phyloP scores from a whole-genome alignment of 2,888 invertebrate species.

The Drosophila koepferae region DNA sequence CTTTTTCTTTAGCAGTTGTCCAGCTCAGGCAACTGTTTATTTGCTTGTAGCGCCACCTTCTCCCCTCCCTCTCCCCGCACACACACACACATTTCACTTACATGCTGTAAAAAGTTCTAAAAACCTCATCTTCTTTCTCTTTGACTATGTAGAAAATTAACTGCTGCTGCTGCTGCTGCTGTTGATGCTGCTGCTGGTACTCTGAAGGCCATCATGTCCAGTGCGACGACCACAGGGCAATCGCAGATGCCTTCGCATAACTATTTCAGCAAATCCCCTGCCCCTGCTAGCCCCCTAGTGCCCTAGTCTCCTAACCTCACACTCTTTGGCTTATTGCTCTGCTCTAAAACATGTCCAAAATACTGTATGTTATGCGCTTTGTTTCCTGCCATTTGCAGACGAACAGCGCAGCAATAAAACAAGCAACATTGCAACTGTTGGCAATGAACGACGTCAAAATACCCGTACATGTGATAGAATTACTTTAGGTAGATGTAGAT shows the following conservation, averaged over 20 bases:
- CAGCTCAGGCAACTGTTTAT: conserved; percentile 60
- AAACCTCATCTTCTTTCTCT: conserved; percentile 26
- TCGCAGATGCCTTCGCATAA: conserved; percentile 39
- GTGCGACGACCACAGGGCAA: conserved; percentile 37
- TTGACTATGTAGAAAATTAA: conserved; percentile 39
- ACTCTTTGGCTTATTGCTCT: conserved; percentile 2
- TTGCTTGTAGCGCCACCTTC: conserved; percentile 38
- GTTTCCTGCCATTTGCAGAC: conserved; percentile 60
- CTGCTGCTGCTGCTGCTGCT: conserved; percentile 32
- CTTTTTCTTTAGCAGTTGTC: conserved; percentile 36
- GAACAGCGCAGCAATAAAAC: conserved; percentile 21
- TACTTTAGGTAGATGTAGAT: neutral
- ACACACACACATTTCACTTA: neutral
- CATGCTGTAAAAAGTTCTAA: conserved; percentile 29
- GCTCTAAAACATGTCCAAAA: conserved; percentile 38
- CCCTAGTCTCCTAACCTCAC: neutral
- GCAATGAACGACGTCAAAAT: neutral
- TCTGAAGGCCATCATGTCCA: conserved; percentile 46
- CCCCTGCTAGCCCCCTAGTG: neutral
- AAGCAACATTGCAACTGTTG: conserved; percentile 12
- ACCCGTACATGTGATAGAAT: conserved; percentile 1
- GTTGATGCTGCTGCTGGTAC: conserved; percentile 23
- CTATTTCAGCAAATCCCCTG: conserved; percentile 38
- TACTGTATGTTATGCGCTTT: conserved; percentile 48
- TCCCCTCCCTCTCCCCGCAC: neutral